Conservation (phyloP, 2,888 invertebrate genomes). For the Diaphora mendica region DNA sequence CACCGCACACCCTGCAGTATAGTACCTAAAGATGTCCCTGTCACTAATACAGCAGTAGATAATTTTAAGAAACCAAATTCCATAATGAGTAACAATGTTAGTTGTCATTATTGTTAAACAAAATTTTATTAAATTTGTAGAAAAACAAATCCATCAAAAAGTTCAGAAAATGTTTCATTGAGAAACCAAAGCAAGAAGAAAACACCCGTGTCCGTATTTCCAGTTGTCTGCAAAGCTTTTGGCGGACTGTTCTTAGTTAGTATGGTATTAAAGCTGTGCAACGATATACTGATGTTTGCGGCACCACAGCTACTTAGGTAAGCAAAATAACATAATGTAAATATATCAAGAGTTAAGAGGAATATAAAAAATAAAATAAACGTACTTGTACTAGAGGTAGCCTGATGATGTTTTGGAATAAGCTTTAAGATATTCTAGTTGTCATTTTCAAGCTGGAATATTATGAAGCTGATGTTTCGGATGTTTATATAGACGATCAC, state of each 20-base stretch:
- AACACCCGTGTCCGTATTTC: conserved; percentile 2
- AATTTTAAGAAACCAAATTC: neutral
- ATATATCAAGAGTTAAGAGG: neutral
- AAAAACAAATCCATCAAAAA: conserved; percentile 2
- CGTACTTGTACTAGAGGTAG: neutral
- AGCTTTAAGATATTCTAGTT: neutral
- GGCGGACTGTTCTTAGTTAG: conserved; percentile 74
- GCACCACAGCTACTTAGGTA: conserved; percentile 12
- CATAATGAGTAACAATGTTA: neutral
- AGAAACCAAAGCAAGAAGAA: conserved; percentile 2
- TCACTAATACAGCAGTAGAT: no score
- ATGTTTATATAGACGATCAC: no score
- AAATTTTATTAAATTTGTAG: neutral
- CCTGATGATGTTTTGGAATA: neutral
- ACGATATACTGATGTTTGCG: conserved; percentile 8
- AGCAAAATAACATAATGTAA: neutral
- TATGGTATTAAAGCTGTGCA: conserved; percentile 2
- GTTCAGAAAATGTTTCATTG: conserved; percentile 92
- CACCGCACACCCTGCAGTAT: no score
- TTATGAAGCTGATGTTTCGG: no score
- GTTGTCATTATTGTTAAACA: neutral
- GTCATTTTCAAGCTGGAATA: no score
- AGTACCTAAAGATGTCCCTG: no score
- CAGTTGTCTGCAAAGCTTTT: conserved; percentile 13
- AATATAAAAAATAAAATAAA: neutral